Evolutionary conservation across 2,797 vertebrate species (phyloP).

Genomic region (Lutjanus argentimaculatus): DNA sequence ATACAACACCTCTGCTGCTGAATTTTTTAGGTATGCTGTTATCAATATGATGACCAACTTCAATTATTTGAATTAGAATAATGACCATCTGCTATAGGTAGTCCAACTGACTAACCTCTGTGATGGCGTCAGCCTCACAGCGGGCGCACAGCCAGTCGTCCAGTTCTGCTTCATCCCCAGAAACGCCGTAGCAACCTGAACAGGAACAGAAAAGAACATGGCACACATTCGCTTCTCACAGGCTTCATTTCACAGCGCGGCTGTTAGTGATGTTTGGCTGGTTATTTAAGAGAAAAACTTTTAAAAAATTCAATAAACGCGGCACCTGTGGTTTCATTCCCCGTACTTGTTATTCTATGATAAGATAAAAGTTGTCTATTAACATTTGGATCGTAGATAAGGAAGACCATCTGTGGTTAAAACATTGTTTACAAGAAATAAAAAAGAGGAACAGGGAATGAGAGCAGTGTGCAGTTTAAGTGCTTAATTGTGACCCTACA

Average conservation of each 20-base stretch:
- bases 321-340: background rate
- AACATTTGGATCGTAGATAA: background rate
- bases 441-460: background rate
- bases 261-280: background rate
- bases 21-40: background rate
- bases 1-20: background rate
- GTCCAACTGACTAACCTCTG: constrained; percentile 86
- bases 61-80: background rate
- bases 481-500: background rate
- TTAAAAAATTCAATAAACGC: too few relatives aligned
- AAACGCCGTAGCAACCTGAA: constrained; percentile 95
- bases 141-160: constrained; percentile 94
- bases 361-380: background rate
- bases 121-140: constrained; percentile 93
- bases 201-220: constrained; percentile 31
- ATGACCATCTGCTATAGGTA: background rate
- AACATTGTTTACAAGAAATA: background rate
- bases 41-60: background rate
- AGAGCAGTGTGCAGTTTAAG: background rate
- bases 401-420: background rate
- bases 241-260: background rate
- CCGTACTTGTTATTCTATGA: background rate
- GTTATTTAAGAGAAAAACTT: background rate
- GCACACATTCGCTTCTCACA: constrained; percentile 4
- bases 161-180: constrained; percentile 86